Conservation (phyloP, 2,888 invertebrate species). For the Hyppa rectilinea region DNA sequence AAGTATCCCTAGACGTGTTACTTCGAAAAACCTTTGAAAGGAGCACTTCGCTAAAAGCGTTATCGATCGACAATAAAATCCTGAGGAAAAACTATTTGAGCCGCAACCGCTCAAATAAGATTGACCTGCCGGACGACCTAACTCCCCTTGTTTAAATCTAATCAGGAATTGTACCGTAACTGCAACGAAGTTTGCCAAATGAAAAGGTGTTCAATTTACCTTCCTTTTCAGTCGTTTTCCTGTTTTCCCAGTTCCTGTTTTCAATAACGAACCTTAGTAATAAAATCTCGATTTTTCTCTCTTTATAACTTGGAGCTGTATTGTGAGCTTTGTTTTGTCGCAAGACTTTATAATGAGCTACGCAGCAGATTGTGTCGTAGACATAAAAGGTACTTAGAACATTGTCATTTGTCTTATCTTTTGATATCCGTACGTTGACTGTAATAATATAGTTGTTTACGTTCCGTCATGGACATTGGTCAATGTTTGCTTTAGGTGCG, state of each 20-base stretch:
- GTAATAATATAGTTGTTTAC: constrained; percentile 69
- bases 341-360: constrained; percentile 4
- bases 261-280: constrained; percentile 16
- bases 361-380: not conserved
- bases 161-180: constrained; percentile 52
- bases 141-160: constrained; percentile 60
- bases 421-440: constrained; percentile 66
- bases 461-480: constrained; percentile 68
- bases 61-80: constrained; percentile 52
- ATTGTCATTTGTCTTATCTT: constrained; percentile 57
- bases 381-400: constrained; percentile 27
- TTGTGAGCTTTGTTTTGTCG: constrained; percentile 9
- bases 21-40: constrained; percentile 17
- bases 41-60: constrained; percentile 25
- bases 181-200: constrained; percentile 44
- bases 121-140: constrained; percentile 53
- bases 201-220: constrained; percentile 32
- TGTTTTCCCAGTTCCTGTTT: constrained; percentile 13
- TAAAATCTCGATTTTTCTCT: not conserved
- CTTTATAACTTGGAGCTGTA: not conserved
- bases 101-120: constrained; percentile 61
- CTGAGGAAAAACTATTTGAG: constrained; percentile 43
- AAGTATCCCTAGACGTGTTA: not conserved
- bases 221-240: constrained; percentile 39
- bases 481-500: constrained; percentile 74